Base-by-base conservation (phyloP, 1,140 invertebrate genomes). In the Eupeodes corollae region DNA sequence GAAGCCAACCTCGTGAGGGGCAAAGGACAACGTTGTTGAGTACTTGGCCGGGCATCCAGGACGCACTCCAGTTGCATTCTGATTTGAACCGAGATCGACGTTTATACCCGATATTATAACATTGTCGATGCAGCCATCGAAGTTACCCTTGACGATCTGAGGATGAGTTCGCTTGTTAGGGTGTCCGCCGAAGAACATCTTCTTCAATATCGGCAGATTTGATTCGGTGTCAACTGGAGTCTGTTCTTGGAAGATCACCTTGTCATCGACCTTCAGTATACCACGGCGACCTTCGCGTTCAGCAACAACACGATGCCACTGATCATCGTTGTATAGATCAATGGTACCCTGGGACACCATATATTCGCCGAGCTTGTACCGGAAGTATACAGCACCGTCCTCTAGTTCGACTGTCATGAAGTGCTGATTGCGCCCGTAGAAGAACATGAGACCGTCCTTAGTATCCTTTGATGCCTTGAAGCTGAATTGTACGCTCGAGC, bases 91-190 rank as follows among this genome's bases (percentile, higher is more conserved):
- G 0, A 97, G 72, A 66, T 94, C 86, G 26, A 91, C 77, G n/a
- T 78, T 75, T 8, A 75, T 75, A 1, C 79, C 76, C 10, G 80
- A 77, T 41, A 98, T 82, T 16, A 77, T 73, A 2, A 98, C 79
- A 49, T 87, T 76, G 55, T 89, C 80, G 35, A 99, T 86, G 62
- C 95, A 99, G 5, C 95, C 95, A 58, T 95, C 91, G 66, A 97
- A 98, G 43, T 86, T 86, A 19, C 75, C 68, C 39, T 76, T 78
- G 0, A 79, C 81, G 1, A 87, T 80, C 31, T 79, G 73, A 12
- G 70, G 62, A 42, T 80, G 81, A 18, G 73, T 70, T 55, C 82
- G 83, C n/a, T 76, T 73, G 3, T 74, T 72, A 0, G 84, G 83
- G 68, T 84, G 86, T 2, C 92, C 94, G 50, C 94, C 94, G 53